Conservation (phyloP, 2,797 vertebrate genomes). For the Peromyscus aztecus region DNA sequence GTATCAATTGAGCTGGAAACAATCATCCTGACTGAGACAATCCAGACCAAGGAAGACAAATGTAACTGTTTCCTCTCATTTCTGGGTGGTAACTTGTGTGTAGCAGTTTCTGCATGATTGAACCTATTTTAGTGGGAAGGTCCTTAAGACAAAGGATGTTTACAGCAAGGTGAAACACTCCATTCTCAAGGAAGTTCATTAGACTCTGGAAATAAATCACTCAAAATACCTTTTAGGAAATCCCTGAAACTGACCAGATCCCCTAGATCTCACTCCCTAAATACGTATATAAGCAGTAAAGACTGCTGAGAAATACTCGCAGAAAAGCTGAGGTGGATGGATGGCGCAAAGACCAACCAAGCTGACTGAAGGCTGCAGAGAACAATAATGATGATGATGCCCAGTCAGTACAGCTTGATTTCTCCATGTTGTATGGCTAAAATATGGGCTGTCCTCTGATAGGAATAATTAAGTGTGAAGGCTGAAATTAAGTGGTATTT, state of each 20-base stretch:
- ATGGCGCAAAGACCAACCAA: too few species aligned
- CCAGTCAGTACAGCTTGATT: too few species aligned
- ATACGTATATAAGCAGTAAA: too few species aligned
- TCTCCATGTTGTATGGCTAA: neutral
- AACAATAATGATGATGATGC: neutral
- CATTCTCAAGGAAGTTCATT: neutral
- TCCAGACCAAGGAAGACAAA: neutral
- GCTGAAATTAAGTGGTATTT: neutral
- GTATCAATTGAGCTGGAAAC: neutral
- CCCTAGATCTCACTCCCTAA: too few species aligned
- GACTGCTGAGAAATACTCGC: neutral
- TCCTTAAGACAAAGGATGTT: neutral
- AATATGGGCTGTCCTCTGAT: neutral
- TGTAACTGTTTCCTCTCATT: neutral
- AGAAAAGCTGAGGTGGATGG: neutral
- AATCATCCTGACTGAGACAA: neutral
- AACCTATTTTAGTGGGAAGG: too few species aligned
- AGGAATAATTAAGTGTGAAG: neutral
- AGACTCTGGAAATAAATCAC: neutral
- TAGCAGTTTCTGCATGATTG: neutral
- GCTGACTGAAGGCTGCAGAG: neutral
- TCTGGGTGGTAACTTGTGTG: too few species aligned
- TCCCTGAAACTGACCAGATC: too few species aligned
- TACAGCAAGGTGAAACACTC: neutral
- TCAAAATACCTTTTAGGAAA: neutral